phyloP scores from a whole-genome alignment of 2,797 vertebrate species.

The Sphenopsis melanotis region DNA sequence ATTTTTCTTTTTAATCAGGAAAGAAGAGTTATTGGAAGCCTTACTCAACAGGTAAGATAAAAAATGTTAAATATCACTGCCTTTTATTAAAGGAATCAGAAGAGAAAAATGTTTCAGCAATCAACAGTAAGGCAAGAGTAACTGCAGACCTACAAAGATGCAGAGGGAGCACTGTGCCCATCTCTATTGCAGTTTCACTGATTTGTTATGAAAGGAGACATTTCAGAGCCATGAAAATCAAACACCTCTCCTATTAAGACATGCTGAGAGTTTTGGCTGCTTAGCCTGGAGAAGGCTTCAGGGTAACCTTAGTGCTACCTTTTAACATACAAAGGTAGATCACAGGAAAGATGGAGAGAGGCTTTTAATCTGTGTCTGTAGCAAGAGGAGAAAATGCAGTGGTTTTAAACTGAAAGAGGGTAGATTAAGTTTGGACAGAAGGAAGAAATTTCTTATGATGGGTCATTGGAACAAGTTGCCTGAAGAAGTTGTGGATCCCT shows the following conservation, averaged over 20 bases:
- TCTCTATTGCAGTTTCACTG: background rate
- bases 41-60: background rate
- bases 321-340: background rate
- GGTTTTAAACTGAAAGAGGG: background rate
- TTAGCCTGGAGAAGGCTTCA: background rate
- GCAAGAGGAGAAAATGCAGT: background rate
- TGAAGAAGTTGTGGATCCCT: accelerated
- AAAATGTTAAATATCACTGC: background rate
- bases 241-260: background rate
- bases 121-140: background rate
- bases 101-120: background rate
- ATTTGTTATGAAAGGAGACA: background rate
- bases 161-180: background rate
- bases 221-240: background rate
- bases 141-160: background rate
- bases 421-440: background rate
- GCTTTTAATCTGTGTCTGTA: background rate
- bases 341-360: background rate
- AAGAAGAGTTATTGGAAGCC: background rate
- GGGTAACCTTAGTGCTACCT: background rate
- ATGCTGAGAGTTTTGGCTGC: background rate
- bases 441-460: background rate
- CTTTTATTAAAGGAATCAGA: background rate
- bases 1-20: background rate
- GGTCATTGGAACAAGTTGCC: background rate